A percentile compares a stretch with the other conserved stretches of the same genome.
These are phyloP conservation scores for Agelas oroides DNA, from an alignment of 37 sponge, comb jelly and placozoan species.

Conservation along the genomic window DNA sequence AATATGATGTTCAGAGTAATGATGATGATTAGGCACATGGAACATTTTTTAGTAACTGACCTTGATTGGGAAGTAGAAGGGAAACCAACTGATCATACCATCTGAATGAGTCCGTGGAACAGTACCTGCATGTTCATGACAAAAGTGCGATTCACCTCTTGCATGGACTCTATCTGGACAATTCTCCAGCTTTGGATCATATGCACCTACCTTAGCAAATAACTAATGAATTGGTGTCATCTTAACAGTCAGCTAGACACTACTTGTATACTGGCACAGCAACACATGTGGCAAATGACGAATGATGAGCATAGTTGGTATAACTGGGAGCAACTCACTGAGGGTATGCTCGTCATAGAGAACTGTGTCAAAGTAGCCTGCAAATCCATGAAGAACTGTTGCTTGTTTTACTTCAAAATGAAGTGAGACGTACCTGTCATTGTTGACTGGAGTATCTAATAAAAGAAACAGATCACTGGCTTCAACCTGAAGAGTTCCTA, in stretches of 20 bases:
- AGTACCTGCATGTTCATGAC: conserved; percentile 63
- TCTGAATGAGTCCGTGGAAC: conserved; percentile 85
- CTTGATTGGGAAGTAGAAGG: conserved; percentile 94
- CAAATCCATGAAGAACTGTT: conserved; percentile 88
- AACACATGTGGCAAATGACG: too few species aligned
- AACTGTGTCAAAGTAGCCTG: conserved; percentile 93
- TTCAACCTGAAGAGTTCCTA: too few species aligned
- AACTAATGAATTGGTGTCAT: too few species aligned
- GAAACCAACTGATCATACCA: conserved; percentile 99
- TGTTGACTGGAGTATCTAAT: conserved; percentile 68
- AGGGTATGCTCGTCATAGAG: conserved; percentile 86
- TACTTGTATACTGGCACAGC: too few species aligned
- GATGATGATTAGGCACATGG: too few species aligned
- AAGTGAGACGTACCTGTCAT: conserved; percentile 75
- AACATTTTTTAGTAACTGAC: conserved; percentile 19
- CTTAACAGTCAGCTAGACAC: too few species aligned
- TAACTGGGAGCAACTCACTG: conserved; percentile 82
- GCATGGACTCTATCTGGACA: too few species aligned
- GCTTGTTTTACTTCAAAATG: conserved; percentile 61
- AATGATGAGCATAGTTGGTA: too few species aligned
- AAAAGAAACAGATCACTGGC: neutral
- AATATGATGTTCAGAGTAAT: too few species aligned
- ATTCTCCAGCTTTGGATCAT: too few species aligned
- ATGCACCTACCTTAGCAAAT: too few species aligned
- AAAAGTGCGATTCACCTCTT: too few species aligned